Conservation (phyloP, 2,888 invertebrate genomes). For the Actias luna region DNA sequence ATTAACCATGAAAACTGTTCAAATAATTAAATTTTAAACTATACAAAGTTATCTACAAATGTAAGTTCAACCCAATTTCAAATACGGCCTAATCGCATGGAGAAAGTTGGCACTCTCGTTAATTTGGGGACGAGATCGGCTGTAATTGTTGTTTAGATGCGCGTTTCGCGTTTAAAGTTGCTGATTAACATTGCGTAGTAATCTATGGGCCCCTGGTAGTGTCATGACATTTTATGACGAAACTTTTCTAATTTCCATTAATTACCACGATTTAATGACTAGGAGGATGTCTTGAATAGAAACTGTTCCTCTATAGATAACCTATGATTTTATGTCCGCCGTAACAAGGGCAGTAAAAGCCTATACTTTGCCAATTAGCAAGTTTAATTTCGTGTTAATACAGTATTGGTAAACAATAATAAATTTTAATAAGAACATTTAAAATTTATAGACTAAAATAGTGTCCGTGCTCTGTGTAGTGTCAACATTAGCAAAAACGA, state of each 20-base stretch:
- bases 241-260: conserved; percentile 75
- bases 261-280: conserved; percentile 52
- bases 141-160: conserved; percentile 64
- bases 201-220: conserved; percentile 24
- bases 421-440: conserved; percentile 2
- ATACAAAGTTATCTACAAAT: conserved; percentile 8
- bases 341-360: not conserved
- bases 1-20: not conserved
- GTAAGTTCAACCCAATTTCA: conserved; percentile 41
- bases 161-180: conserved; percentile 54
- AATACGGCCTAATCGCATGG: conserved; percentile 42
- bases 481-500: too few species aligned
- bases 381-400: not conserved
- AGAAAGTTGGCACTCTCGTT: conserved; percentile 60
- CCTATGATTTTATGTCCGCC: not conserved
- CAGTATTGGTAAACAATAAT: not conserved
- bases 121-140: conserved; percentile 59
- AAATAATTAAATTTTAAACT: not conserved
- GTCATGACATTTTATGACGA: conserved; percentile 39
- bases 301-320: not conserved
- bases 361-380: not conserved
- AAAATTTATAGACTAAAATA: too few species aligned
- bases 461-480: too few species aligned
- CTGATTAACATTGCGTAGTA: conserved; percentile 58
- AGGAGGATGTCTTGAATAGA: conserved; percentile 37